Conservation (phyloP, 2,797 vertebrate species). For the Aratinga solstitialis region DNA sequence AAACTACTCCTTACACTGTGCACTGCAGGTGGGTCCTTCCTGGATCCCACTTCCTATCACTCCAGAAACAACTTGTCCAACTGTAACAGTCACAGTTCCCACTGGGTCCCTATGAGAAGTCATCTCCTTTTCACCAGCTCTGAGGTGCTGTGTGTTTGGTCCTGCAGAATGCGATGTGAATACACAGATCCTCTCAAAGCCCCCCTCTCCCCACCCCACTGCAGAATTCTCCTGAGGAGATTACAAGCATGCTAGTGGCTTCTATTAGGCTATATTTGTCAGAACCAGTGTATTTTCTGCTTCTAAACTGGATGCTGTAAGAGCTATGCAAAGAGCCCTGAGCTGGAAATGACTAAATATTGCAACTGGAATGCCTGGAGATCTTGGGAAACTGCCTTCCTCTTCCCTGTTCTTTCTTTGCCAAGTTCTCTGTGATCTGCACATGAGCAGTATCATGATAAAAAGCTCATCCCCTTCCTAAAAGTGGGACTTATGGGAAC, state of each 20-base stretch:
- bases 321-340: neutral
- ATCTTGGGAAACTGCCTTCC: neutral
- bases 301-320: neutral
- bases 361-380: neutral
- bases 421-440: neutral
- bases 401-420: neutral
- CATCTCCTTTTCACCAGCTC: neutral
- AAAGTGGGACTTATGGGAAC: neutral
- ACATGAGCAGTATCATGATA: neutral
- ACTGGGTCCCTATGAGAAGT: neutral
- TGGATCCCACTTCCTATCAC: neutral
- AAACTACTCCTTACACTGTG: neutral
- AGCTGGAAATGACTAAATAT: neutral
- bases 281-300: neutral
- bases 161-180: too few relatives aligned
- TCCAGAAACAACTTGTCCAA: neutral
- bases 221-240: neutral
- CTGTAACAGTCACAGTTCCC: neutral
- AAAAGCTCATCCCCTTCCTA: neutral
- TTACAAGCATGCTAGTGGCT: neutral
- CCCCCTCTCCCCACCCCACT: too few relatives aligned
- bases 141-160: fast-evolving
- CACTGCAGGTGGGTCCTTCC: neutral
- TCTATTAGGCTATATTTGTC: neutral
- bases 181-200: neutral